phyloP scores from a whole-genome alignment of 1,140 invertebrate genomes.

The Panagrolaimus sp. region DNA sequence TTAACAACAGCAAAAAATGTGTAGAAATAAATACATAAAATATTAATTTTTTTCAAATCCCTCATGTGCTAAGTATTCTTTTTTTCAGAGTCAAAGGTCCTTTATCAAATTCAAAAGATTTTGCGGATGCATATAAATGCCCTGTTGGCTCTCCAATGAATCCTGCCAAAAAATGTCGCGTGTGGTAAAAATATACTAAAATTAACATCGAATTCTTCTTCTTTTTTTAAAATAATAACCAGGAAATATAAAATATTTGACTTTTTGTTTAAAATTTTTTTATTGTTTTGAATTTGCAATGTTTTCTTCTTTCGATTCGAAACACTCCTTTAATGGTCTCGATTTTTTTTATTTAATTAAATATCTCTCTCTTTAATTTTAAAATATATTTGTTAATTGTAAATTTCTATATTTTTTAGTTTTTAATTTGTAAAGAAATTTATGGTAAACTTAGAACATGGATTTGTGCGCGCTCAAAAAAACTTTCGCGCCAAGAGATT shows the following conservation, averaged over 20 bases:
- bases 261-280: conserved; percentile 11
- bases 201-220: conserved; percentile 21
- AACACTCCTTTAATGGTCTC: not conserved
- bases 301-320: not conserved
- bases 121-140: conserved; percentile 65
- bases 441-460: too few relatives aligned
- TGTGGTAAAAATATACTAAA: conserved; percentile 62
- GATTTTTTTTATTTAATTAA: conserved; percentile 11
- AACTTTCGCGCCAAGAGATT: too few relatives aligned
- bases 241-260: not conserved
- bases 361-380: too few relatives aligned
- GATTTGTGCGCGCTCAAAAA: too few relatives aligned
- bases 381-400: too few relatives aligned
- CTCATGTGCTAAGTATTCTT: conserved; percentile 63
- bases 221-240: conserved; percentile 15
- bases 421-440: too few relatives aligned
- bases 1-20: not conserved
- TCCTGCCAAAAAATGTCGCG: conserved; percentile 65
- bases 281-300: conserved; percentile 1
- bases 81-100: conserved; percentile 66
- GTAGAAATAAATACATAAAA: not conserved
- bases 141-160: conserved; percentile 64
- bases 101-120: conserved; percentile 65
- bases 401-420: too few relatives aligned
- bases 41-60: not conserved